Conservation (phyloP, 2,797 vertebrate species). For the Rhinella marina region DNA sequence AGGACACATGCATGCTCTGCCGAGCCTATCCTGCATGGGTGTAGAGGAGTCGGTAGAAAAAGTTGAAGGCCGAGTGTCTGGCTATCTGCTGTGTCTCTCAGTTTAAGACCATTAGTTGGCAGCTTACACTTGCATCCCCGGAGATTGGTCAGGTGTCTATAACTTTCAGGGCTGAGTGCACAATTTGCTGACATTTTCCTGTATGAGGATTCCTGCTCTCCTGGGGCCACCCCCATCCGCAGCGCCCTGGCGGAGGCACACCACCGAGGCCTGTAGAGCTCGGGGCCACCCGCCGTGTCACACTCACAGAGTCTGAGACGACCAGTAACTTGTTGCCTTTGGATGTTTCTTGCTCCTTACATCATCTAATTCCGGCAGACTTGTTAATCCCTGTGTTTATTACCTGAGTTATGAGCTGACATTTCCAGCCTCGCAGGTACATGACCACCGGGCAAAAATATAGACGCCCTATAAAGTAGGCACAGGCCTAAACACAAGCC, state of each 20-base stretch:
- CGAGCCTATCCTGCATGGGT: too few relatives aligned
- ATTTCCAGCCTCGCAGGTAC: constrained; percentile 24
- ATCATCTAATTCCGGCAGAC: constrained; percentile 31
- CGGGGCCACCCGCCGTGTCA: constrained; percentile 13
- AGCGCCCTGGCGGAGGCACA: neutral
- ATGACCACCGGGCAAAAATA: constrained; percentile 3
- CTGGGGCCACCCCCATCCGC: neutral
- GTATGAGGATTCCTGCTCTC: neutral
- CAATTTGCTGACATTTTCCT: neutral
- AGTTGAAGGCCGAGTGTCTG: too few relatives aligned
- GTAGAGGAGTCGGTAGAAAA: too few relatives aligned
- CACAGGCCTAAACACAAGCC: neutral
- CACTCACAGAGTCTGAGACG: neutral
- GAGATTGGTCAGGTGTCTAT: neutral
- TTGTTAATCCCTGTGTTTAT: constrained; percentile 57
- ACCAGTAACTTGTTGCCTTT: constrained; percentile 26
- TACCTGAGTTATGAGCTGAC: constrained; percentile 26
- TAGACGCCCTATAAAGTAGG: neutral
- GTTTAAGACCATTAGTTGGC: too few relatives aligned
- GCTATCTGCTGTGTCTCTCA: too few relatives aligned
- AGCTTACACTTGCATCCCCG: neutral
- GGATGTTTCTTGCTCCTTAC: constrained; percentile 11
- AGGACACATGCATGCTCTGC: too few relatives aligned
- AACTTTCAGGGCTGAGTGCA: neutral
- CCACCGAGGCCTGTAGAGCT: neutral